phyloP scores from a whole-genome alignment of 2,888 invertebrate genomes.

The Philhelius pedissequus region DNA sequence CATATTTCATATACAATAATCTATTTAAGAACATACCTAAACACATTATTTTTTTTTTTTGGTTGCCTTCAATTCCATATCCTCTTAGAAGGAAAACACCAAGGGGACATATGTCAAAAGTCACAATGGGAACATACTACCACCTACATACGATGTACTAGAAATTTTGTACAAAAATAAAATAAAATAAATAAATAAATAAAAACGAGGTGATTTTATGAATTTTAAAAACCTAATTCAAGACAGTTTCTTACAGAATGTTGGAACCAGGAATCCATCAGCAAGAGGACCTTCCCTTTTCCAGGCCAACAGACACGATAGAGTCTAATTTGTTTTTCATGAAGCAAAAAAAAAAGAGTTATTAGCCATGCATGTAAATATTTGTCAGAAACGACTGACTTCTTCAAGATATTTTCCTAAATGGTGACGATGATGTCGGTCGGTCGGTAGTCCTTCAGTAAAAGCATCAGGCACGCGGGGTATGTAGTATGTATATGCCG shows the following conservation, averaged over 20 bases:
- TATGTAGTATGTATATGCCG: neutral
- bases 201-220: constrained; percentile 50
- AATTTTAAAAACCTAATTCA: constrained; percentile 35
- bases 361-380: constrained; percentile 20
- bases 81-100: constrained; percentile 5
- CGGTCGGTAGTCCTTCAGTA: neutral
- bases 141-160: neutral
- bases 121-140: constrained; percentile 26
- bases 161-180: neutral
- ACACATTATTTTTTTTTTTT: neutral
- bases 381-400: constrained; percentile 19
- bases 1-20: constrained; percentile 57
- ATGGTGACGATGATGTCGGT: constrained; percentile 25
- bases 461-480: too few species aligned
- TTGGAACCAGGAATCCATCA: neutral
- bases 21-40: constrained; percentile 49
- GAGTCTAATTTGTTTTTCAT: constrained; percentile 14
- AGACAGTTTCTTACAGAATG: neutral
- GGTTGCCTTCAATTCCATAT: neutral
- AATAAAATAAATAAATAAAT: neutral
- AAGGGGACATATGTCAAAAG: constrained; percentile 49
- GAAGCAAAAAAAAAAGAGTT: constrained; percentile 26
- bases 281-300: neutral
- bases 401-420: constrained; percentile 1
- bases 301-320: constrained; percentile 11